Base-by-base conservation (phyloP, 2,797 vertebrate species). In the Sitta carolinensis region DNA sequence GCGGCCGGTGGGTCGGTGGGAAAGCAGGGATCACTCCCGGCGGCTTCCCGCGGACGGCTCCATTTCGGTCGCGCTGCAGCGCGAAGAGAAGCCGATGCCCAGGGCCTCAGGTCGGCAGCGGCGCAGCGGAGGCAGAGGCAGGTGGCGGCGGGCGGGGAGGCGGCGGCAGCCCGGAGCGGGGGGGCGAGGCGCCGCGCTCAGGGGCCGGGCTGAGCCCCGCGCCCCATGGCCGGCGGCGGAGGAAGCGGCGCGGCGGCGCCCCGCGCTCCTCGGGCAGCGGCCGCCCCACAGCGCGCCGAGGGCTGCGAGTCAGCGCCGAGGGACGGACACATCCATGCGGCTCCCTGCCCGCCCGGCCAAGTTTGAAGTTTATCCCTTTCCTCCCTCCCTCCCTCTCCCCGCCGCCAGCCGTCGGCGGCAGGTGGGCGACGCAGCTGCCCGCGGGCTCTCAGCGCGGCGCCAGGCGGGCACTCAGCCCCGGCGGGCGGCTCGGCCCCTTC, bases 1-100 rank as follows among this genome's bases (percentile, higher is more conserved):
- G 64, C 62, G 43, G 90, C 72, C 16, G 27, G 30, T 12, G 67
- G 66, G 61, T 43, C 40, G 42, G 36, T 42, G 34, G 16, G 54
- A 22, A 12, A 51, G 72, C 43, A 57, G 74, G 43, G 55, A 42
- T 97, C 94, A 97, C 57, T 83, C 17, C 57, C 68, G 17, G 51
- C 47, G 30, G 26, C 59, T 85, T 45, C 85, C 69, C 30, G 85
- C 76, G 42, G 66, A 52, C 52, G 82, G 81, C 88, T 93, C 92
- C 97, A 97, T 98, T 54, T 16, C 93, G 78, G n/a, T 64, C 16
- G 32, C 62, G 70, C 63, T 54, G 80, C 79, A 90, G 77, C 54
- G 61, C 32, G 42, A 58, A 34, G 30, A 57, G 45, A 72, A 88
- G 76, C 58, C 70, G 76, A n/a, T 55, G 38, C 32, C 86, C 67